These are phyloP conservation scores for Dasypolia templi DNA, from an alignment of 2,888 invertebrate species.

Conservation along the genomic window DNA sequence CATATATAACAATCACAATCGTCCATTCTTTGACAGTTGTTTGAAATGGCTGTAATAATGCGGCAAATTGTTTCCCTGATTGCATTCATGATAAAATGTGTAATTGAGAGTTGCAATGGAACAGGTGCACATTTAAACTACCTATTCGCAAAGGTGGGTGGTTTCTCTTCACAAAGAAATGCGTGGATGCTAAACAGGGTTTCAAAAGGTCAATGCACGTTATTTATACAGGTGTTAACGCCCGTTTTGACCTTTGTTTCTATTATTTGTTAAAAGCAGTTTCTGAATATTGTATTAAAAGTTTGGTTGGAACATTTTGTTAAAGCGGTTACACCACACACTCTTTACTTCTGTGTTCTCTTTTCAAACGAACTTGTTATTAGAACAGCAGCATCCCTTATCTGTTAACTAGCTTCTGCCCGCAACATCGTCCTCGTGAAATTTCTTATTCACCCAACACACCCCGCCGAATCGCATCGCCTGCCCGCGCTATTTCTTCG, in stretches of 20 bases:
- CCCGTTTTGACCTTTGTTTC: slow-evolving; percentile 42
- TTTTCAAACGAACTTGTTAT: background rate
- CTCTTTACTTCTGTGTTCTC: background rate
- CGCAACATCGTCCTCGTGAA: too few species aligned
- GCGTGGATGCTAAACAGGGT: slow-evolving; percentile 28
- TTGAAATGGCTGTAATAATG: background rate
- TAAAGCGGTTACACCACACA: background rate
- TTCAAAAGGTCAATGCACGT: slow-evolving; percentile 36
- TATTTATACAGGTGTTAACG: slow-evolving; percentile 35
- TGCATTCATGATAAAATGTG: background rate
- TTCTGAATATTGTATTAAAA: slow-evolving; percentile 25
- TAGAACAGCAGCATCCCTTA: background rate
- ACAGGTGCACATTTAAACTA: background rate
- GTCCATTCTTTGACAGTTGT: background rate
- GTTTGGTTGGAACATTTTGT: slow-evolving; percentile 20
- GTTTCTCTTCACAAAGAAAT: slow-evolving; percentile 8
- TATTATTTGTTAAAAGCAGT: slow-evolving; percentile 18
- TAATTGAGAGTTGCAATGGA: background rate
- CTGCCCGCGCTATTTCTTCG: too few species aligned
- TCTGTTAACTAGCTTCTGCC: too few species aligned
- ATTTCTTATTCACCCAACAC: too few species aligned
- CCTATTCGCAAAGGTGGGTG: background rate
- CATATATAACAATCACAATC: background rate
- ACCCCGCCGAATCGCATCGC: too few species aligned
- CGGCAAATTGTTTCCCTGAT: background rate